phyloP scores from a whole-genome alignment of 2,113 vertebrate species.

The Menidia beryllina region DNA sequence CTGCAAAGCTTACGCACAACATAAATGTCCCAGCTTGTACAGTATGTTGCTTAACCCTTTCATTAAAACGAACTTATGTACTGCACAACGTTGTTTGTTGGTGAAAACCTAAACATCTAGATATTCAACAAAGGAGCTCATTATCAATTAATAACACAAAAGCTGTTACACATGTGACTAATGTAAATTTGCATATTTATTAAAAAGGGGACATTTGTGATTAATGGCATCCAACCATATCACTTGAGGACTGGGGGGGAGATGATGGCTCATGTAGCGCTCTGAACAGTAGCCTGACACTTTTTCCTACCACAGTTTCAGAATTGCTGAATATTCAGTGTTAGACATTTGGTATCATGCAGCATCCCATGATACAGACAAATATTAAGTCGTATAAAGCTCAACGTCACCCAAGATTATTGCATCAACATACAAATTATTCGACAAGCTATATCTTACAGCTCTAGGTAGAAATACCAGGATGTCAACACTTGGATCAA shows the following conservation, averaged over 20 bases:
- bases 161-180: slow-evolving; percentile 81
- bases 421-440: slow-evolving; percentile 27
- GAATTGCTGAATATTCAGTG: slow-evolving; percentile 6
- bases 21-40: background rate
- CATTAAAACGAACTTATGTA: background rate
- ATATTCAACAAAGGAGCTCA: slow-evolving; percentile 71
- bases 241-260: slow-evolving; percentile 68
- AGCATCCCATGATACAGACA: background rate
- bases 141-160: slow-evolving; percentile 84
- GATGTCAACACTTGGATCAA: slow-evolving; percentile 62
- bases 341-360: background rate
- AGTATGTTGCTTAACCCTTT: background rate
- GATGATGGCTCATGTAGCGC: slow-evolving; percentile 46
- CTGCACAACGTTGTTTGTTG: slow-evolving; percentile 28
- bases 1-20: background rate
- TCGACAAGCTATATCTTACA: slow-evolving; percentile 37
- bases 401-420: slow-evolving; percentile 11
- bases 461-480: slow-evolving; percentile 28
- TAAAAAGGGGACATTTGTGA: slow-evolving; percentile 84
- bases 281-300: slow-evolving; percentile 27
- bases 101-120: slow-evolving; percentile 50
- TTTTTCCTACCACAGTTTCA: background rate
- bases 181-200: slow-evolving; percentile 85
- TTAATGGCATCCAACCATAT: slow-evolving; percentile 81
- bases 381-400: background rate